Evolutionary conservation across 1,140 invertebrate species (phyloP), one percentile per base, ranked within the genome.

Genomic region (Amyelois transitella): DNA sequence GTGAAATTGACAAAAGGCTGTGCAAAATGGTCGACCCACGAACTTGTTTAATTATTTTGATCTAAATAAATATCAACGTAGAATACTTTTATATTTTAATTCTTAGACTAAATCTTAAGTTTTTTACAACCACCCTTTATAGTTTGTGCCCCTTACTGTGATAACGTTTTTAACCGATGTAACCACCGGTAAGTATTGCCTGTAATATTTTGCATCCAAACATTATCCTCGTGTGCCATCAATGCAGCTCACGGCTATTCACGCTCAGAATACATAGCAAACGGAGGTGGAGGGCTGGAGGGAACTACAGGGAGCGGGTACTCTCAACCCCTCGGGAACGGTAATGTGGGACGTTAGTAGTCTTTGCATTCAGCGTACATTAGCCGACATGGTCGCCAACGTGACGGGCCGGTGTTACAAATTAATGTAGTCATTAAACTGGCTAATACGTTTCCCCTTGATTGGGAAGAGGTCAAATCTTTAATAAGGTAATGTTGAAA

Each of bases 301-400:
- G 64, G 59, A 55, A 64, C 53, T 38, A 14, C 4, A 38, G 32
- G 56, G 62, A 58, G 58, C 17, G 60, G 58, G 52, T 71, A 62
- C 28, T 45, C 54, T 45, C 47, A 43, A 66, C 75, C 77, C 74
- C 75, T 68, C 44, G 75, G 74, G 80, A 75, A 58, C 58, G 64
- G 69, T 76, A 72, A 75, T 70, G 67, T 70, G 65, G 63, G 69
- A 68, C 72, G 74, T 67, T 73, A 66, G 67, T 69, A 76, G 72
- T 72, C 72, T 77, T 72, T 70, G 64, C 66, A 72, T 74, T 75
- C 75, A 65, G 67, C 64, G 59, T 64, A 66, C 78, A 80, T 84
- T 81, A 76, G 64, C 69, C 48, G 54, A 66, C 62, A 66, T 62
- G 66, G 57, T 52, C 53, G 58, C 55, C 45, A 60, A 68, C 66